phyloP scores from a whole-genome alignment of 2,888 invertebrate species.

The Morinoia aosen region DNA sequence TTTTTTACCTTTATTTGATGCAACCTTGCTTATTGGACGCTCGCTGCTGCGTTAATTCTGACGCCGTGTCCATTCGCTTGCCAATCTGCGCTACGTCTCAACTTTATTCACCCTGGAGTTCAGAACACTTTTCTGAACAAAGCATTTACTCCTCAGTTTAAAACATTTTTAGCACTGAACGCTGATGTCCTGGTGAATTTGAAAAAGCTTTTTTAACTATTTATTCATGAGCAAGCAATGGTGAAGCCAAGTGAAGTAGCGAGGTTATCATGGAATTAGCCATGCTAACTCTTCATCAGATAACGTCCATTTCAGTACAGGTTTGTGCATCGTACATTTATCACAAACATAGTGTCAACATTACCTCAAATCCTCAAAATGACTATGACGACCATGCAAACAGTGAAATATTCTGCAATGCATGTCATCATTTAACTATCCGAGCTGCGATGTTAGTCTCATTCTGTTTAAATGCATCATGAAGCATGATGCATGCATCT shows the following conservation, averaged over 20 bases:
- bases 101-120: not conserved
- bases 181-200: not conserved
- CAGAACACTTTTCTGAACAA: not conserved
- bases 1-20: conserved; percentile 44
- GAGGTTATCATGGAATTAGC: no score
- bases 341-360: no score
- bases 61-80: not conserved
- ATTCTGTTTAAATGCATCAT: not conserved
- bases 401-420: no score
- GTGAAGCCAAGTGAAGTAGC: no score
- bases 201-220: no score
- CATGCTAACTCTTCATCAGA: no score
- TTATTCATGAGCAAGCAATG: no score
- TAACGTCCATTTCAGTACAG: no score
- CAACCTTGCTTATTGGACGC: conserved; percentile 25
- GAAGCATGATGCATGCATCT: not conserved
- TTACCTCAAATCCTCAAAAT: no score
- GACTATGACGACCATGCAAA: no score
- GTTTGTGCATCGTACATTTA: no score
- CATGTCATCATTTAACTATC: not conserved
- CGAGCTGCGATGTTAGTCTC: not conserved
- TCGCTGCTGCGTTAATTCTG: conserved; percentile 4
- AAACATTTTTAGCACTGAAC: not conserved
- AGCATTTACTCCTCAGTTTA: not conserved
- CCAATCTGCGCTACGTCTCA: conserved; percentile 18